Conservation (phyloP, 1,140 invertebrate species). For the Trypoxylus dichotomus region DNA sequence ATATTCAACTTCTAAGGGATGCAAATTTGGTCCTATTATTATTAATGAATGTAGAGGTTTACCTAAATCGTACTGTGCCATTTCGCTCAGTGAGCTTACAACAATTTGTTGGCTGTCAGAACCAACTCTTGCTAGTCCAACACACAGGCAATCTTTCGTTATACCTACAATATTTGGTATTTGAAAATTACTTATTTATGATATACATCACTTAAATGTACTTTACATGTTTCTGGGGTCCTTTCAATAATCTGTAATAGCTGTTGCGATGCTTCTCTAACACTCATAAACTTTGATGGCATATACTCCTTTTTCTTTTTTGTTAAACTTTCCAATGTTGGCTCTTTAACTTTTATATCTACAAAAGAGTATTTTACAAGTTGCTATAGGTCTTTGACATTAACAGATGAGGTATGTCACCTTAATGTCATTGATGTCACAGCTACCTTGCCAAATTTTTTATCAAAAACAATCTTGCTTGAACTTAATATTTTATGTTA, state of each 20-base stretch:
- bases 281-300: conserved; percentile 92
- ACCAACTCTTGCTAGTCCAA: conserved; percentile 87
- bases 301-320: conserved; percentile 90
- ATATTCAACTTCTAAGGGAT: conserved; percentile 92
- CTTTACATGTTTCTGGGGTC: conserved; percentile 6
- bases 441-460: too few species aligned
- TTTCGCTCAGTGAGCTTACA: conserved; percentile 70
- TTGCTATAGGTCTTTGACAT: too few species aligned
- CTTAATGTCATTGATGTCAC: too few species aligned
- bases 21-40: conserved; percentile 77
- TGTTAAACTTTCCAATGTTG: conserved; percentile 90
- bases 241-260: conserved; percentile 70
- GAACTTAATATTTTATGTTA: too few species aligned
- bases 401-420: too few species aligned
- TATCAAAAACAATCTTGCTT: too few species aligned
- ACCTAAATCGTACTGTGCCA: conserved; percentile 81
- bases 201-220: conserved; percentile 28
- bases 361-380: too few species aligned
- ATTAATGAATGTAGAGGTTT: conserved; percentile 91
- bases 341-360: conserved; percentile 99
- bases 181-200: not conserved
- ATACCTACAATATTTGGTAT: conserved; percentile 33
- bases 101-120: conserved; percentile 80
- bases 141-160: conserved; percentile 38
- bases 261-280: conserved; percentile 82